Conservation (phyloP, 2,797 vertebrate species). For the Glyptemys insculpta region DNA sequence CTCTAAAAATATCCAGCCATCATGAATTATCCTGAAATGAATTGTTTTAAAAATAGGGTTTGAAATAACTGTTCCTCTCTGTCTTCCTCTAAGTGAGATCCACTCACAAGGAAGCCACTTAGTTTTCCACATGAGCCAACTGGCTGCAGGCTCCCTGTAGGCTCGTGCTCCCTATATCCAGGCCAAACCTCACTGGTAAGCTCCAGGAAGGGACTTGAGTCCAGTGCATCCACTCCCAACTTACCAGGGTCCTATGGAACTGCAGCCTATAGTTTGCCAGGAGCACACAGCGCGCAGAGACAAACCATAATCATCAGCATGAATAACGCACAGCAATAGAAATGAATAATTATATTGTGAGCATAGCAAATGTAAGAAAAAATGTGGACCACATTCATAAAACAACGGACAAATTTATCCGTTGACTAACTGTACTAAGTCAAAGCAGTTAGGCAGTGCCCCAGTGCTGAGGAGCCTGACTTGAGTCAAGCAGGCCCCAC, state of each 20-base stretch:
- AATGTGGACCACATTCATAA: conserved; percentile 24
- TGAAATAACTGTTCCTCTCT: conserved; percentile 67
- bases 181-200: conserved; percentile 48
- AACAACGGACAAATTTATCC: neutral
- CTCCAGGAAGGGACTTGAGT: conserved; percentile 57
- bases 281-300: conserved; percentile 14
- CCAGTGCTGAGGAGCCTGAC: neutral
- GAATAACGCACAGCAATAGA: conserved; percentile 2
- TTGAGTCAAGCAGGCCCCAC: neutral
- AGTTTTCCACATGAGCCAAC: conserved; percentile 59
- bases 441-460: conserved; percentile 16
- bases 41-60: conserved; percentile 85
- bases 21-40: conserved; percentile 79
- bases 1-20: conserved; percentile 77
- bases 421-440: neutral
- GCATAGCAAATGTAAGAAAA: conserved; percentile 38
- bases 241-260: conserved; percentile 38
- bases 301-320: neutral
- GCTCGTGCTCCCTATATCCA: conserved; percentile 49
- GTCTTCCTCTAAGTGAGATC: conserved; percentile 59
- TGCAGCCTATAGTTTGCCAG: conserved; percentile 32
- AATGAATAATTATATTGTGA: conserved; percentile 10
- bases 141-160: conserved; percentile 40
- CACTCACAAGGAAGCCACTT: conserved; percentile 62
- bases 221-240: conserved; percentile 59